A percentile compares a stretch with the other conserved stretches of the same genome.
Evolutionary conservation across 1,140 invertebrate genomes (phyloP).

Genomic region (Drosophila pseudoananassae): DNA sequence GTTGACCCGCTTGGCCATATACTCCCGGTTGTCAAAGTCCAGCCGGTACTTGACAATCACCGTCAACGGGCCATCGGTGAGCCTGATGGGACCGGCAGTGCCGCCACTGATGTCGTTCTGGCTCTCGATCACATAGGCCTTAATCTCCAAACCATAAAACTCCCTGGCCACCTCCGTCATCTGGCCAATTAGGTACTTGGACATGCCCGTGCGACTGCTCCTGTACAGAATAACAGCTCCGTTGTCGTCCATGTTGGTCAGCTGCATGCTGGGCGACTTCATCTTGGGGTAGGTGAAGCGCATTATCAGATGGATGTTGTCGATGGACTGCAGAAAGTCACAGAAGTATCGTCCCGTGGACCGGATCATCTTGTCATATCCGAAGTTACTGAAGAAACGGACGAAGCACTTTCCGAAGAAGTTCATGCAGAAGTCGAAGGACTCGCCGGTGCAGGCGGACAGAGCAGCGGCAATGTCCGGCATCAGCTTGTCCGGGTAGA

Average conservation of each 20-base stretch:
- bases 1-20: conserved; percentile 85
- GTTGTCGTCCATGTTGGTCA: conserved; percentile 90
- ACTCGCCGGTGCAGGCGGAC: conserved; percentile 84
- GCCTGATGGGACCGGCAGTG: conserved; percentile 75
- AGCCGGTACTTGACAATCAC: conserved; percentile 89
- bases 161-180: conserved; percentile 91
- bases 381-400: conserved; percentile 93
- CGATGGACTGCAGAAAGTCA: conserved; percentile 94
- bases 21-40: conserved; percentile 92
- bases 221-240: conserved; percentile 93
- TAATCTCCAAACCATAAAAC: conserved; percentile 90
- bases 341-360: conserved; percentile 94
- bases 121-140: conserved; percentile 89
- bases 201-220: conserved; percentile 91
- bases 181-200: conserved; percentile 94
- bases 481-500: conserved; percentile 92
- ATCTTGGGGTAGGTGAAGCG: conserved; percentile 95
- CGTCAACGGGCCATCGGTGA: conserved; percentile 85
- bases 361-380: conserved; percentile 92
- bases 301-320: conserved; percentile 95
- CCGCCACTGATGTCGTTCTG: conserved; percentile 84
- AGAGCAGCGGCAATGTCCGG: conserved; percentile 89
- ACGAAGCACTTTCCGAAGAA: conserved; percentile 96
- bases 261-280: conserved; percentile 95
- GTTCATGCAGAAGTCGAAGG: conserved; percentile 90